phyloP scores from a whole-genome alignment of 2,888 invertebrate genomes.

The Machimus rusticus region DNA sequence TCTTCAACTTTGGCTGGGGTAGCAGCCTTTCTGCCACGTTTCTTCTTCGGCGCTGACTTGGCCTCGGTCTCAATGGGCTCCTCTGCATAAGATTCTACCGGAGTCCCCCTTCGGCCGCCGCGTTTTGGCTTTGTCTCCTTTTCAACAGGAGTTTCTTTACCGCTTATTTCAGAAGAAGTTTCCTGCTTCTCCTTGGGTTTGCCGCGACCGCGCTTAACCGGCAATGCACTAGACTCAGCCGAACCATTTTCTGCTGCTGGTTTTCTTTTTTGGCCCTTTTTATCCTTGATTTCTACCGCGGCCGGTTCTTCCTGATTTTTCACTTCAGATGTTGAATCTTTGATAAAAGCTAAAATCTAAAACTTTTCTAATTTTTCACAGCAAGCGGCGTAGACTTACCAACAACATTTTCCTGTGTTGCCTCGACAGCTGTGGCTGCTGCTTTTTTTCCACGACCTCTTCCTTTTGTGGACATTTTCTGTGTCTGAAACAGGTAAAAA shows the following conservation, averaged over 20 bases:
- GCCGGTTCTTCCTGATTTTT: not conserved
- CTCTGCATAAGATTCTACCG: not conserved
- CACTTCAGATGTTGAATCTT: conserved; percentile 9
- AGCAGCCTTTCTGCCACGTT: not conserved
- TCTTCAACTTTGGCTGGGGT: not conserved
- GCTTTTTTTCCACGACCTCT: conserved; percentile 9
- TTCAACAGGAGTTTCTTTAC: not conserved
- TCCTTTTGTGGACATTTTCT: conserved; percentile 28
- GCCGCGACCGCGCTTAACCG: not conserved
- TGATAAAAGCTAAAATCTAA: not conserved
- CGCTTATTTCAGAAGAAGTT: not conserved
- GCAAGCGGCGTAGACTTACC: not conserved
- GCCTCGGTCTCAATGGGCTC: not conserved
- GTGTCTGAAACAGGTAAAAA: not conserved
- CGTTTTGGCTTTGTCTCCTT: not conserved
- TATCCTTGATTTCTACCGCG: not conserved
- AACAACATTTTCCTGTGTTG: conserved; percentile 10
- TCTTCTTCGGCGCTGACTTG: not conserved
- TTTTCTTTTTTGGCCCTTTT: not conserved
- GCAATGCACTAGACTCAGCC: not conserved
- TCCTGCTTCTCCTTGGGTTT: not conserved
- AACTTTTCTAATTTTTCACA: not conserved
- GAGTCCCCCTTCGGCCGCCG: not conserved
- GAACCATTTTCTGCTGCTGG: conserved; percentile 1
- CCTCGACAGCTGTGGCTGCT: not conserved